phyloP scores from a whole-genome alignment of 2,113 vertebrate species.

The Ammodramus savannarum region DNA sequence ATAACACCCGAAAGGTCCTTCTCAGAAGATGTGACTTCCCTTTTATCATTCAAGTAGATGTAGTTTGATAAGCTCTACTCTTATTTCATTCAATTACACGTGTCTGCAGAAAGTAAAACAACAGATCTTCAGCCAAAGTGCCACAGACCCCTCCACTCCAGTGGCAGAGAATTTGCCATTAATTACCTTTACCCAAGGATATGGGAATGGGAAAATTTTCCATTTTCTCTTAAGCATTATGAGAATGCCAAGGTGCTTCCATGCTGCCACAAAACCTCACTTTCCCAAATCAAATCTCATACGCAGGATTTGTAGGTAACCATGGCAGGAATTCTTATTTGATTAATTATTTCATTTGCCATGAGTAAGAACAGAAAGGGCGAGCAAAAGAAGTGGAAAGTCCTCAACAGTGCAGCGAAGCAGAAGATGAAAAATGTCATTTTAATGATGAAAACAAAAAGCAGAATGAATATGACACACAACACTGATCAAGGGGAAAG shows the following conservation, averaged over 20 bases:
- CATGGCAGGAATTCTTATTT: not conserved
- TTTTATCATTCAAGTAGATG: not conserved
- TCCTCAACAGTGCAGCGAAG: not conserved
- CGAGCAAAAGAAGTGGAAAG: not conserved
- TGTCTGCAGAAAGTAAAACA: not conserved
- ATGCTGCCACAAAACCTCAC: not conserved
- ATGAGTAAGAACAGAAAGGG: not conserved
- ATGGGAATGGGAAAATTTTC: not conserved
- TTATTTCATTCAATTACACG: not conserved
- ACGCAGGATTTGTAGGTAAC: not conserved
- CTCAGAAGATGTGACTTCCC: not conserved
- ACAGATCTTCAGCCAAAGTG: not conserved
- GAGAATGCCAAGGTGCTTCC: not conserved
- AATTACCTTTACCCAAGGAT: not conserved
- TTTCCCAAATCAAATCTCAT: not conserved
- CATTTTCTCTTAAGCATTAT: not conserved
- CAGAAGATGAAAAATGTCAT: slow-evolving; percentile 19
- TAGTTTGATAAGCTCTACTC: not conserved
- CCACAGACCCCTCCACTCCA: not conserved
- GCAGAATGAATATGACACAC: not conserved
- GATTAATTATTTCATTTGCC: not conserved
- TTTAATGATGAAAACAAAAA: slow-evolving; percentile 19
- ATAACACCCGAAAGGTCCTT: not conserved
- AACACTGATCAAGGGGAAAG: not conserved
- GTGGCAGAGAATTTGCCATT: not conserved